These are phyloP conservation scores for Catotricha subobsoleta DNA, from an alignment of 2,888 invertebrate species.

Conservation along the genomic window DNA sequence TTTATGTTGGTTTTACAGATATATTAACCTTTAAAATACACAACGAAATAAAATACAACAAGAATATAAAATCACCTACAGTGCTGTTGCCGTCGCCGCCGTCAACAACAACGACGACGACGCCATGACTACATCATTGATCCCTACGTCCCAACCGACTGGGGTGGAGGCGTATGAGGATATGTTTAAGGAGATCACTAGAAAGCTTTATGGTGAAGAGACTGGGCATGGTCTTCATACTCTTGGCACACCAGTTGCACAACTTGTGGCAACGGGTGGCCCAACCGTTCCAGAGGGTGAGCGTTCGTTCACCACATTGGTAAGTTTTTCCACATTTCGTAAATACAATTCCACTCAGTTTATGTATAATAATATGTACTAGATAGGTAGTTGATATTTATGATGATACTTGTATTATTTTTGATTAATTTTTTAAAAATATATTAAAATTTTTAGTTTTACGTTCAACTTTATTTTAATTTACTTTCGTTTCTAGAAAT, in stretches of 20 bases:
- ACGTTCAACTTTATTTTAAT: constrained; percentile 1
- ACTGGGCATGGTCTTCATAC: constrained; percentile 32
- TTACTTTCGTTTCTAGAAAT: too few relatives aligned
- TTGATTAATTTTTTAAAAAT: background rate
- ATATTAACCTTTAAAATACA: too few relatives aligned
- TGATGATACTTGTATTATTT: background rate
- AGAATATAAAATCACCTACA: too few relatives aligned
- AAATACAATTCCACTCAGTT: background rate
- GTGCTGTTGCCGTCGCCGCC: too few relatives aligned
- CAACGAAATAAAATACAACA: too few relatives aligned
- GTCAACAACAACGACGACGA: too few relatives aligned
- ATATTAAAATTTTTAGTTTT: background rate
- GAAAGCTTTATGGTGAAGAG: constrained; percentile 80
- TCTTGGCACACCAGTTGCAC: constrained; percentile 30
- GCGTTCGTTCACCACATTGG: constrained; percentile 30
- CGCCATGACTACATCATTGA: constrained; percentile 27
- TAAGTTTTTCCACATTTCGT: constrained; percentile 14
- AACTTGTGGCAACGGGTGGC: constrained; percentile 27
- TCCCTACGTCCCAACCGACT: constrained; percentile 22
- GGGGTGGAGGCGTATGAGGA: constrained; percentile 28
- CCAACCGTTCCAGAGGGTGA: constrained; percentile 29
- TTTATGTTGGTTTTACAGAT: too few relatives aligned
- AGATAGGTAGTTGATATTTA: too few relatives aligned
- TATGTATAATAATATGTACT: too few relatives aligned
- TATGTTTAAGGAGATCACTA: constrained; percentile 69